These are phyloP conservation scores for Pseudomyrmex concolor DNA, from an alignment of 1,140 invertebrate species.

Conservation along the genomic window DNA sequence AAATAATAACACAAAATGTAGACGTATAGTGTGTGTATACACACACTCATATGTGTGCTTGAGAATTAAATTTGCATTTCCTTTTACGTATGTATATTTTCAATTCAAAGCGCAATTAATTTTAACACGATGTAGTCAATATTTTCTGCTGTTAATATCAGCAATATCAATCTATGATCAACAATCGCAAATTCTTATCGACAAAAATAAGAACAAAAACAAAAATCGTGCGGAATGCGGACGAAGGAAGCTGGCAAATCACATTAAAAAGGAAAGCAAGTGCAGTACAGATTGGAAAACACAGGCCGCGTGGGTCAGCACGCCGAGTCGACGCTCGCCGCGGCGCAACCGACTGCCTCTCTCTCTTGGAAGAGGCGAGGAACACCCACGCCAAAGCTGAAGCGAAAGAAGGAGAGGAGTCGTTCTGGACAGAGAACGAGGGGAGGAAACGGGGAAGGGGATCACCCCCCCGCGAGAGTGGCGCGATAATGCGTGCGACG, in stretches of 20 bases:
- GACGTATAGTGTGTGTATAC: too few relatives aligned
- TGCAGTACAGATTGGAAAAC: constrained; percentile 51
- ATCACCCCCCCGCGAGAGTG: constrained; percentile 45
- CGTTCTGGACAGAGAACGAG: constrained; percentile 23
- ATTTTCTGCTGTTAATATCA: not conserved
- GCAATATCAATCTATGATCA: not conserved
- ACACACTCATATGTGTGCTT: not conserved
- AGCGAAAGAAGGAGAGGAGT: constrained; percentile 56
- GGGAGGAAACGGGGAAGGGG: not conserved
- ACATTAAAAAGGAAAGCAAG: constrained; percentile 17
- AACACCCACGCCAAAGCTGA: constrained; percentile 53
- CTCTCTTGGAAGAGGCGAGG: constrained; percentile 40
- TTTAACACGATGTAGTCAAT: not conserved
- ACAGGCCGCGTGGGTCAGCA: constrained; percentile 52
- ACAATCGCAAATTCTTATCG: not conserved
- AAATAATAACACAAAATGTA: not conserved
- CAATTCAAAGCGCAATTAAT: not conserved
- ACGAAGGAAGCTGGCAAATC: not conserved
- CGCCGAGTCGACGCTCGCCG: constrained; percentile 6
- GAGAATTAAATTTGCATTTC: not conserved
- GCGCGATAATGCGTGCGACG: constrained; percentile 40
- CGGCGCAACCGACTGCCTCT: constrained; percentile 49
- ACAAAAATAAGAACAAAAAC: not conserved
- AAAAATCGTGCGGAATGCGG: too few relatives aligned
- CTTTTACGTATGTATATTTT: too few relatives aligned